phyloP scores from a whole-genome alignment of 92 coral and sea anemone species.

The Metridium senile region DNA sequence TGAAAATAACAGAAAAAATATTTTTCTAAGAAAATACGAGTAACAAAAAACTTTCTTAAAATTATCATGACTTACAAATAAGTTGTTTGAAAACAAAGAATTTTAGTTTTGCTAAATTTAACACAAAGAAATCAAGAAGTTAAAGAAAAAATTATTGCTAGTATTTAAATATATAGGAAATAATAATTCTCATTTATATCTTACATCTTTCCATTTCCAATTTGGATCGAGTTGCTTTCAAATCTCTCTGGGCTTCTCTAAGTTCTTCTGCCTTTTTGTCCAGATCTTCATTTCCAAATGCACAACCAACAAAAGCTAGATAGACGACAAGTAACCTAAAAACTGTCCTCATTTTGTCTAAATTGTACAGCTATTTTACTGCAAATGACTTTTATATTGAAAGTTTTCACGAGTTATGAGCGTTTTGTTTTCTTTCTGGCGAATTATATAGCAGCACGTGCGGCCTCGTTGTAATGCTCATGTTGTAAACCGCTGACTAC shows the following conservation, averaged over 20 bases:
- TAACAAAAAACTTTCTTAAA: too few species aligned
- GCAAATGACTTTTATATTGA: background rate
- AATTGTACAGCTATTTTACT: too few species aligned
- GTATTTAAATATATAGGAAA: too few species aligned
- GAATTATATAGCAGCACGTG: slow-evolving; percentile 32
- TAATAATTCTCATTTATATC: too few species aligned
- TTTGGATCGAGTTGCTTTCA: background rate
- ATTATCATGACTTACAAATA: too few species aligned
- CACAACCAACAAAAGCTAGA: background rate
- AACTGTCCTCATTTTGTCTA: background rate
- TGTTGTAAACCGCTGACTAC: slow-evolving; percentile 1
- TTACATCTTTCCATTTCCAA: slow-evolving; percentile 17
- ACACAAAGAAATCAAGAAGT: too few species aligned
- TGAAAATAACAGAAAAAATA: too few species aligned
- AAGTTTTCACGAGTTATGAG: background rate
- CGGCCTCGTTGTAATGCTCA: slow-evolving; percentile 13
- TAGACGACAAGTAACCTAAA: background rate
- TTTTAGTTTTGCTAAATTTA: too few species aligned
- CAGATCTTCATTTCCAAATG: slow-evolving; percentile 12
- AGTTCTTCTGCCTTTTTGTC: slow-evolving; percentile 10
- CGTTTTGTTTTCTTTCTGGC: slow-evolving; percentile 9
- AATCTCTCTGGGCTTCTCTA: background rate
- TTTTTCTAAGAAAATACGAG: too few species aligned
- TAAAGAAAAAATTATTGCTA: too few species aligned
- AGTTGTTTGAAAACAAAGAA: too few species aligned